phyloP scores from a whole-genome alignment of 1,140 invertebrate species.

The Rhyacophila brunnea region DNA sequence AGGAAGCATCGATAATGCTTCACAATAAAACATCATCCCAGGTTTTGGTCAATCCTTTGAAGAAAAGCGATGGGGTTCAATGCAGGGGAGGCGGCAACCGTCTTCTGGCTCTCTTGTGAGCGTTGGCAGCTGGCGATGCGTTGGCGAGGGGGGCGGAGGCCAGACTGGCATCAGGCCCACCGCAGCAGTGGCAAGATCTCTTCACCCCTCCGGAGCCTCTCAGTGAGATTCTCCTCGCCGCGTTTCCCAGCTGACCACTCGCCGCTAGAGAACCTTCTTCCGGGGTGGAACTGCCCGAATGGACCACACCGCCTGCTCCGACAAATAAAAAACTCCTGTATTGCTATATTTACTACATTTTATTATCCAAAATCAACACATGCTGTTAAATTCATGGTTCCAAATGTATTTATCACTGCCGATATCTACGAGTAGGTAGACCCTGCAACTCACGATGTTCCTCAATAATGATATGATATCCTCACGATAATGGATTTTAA shows the following conservation, averaged over 20 bases:
- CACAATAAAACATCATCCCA: background rate
- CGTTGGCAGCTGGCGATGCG: conserved; percentile 1
- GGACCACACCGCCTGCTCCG: conserved; percentile 7
- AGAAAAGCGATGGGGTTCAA: no score
- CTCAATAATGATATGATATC: no score
- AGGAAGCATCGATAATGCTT: background rate
- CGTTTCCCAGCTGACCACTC: conserved; percentile 14
- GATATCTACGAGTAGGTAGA: no score
- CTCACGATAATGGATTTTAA: no score
- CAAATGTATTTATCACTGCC: no score
- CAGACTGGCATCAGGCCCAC: conserved; percentile 37
- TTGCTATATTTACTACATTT: no score
- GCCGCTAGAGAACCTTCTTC: conserved; percentile 27
- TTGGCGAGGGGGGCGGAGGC: conserved; percentile 5
- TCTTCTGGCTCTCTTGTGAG: background rate
- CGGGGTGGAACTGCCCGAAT: conserved; percentile 37
- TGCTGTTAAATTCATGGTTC: no score
- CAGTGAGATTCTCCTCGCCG: conserved; percentile 43
- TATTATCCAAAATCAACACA: no score
- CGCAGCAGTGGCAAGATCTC: conserved; percentile 51
- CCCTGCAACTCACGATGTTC: no score
- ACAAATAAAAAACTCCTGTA: no score
- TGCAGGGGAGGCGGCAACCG: conserved; percentile 8
- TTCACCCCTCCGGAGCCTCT: conserved; percentile 48
- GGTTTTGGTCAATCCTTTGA: no score